phyloP scores from a whole-genome alignment of 2,888 invertebrate species.

The Malachius bipustulatus region DNA sequence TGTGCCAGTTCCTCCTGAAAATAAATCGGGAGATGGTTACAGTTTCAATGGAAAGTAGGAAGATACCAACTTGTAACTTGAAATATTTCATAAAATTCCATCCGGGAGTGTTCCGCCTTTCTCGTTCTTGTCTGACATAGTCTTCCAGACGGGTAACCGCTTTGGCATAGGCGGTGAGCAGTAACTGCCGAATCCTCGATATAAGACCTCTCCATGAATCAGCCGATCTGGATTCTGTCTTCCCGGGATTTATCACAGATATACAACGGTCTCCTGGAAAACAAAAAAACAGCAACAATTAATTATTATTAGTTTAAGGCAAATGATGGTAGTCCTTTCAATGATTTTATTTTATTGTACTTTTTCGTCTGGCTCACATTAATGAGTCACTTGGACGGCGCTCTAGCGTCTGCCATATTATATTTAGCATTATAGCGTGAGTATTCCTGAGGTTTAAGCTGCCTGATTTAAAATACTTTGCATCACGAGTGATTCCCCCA shows the following conservation, averaged over 20 bases:
- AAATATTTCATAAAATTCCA: constrained; percentile 96
- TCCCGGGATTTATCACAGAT: constrained; percentile 82
- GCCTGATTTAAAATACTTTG: too few species aligned
- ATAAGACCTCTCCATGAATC: constrained; percentile 86
- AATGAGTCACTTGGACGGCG: too few species aligned
- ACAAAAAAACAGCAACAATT: too few species aligned
- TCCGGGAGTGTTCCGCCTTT: constrained; percentile 75
- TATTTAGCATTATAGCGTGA: too few species aligned
- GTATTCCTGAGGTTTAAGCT: too few species aligned
- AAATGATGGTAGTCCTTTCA: too few species aligned
- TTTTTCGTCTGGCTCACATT: not conserved
- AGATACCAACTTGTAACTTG: constrained; percentile 77
- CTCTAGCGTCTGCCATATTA: too few species aligned
- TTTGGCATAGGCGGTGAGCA: constrained; percentile 77
- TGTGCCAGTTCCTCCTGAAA: constrained; percentile 88
- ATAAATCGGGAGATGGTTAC: too few species aligned
- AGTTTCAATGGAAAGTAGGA: too few species aligned
- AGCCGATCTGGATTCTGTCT: constrained; percentile 76
- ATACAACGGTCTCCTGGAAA: constrained; percentile 62
- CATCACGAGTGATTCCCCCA: too few species aligned
- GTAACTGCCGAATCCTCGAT: constrained; percentile 66
- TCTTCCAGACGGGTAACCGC: constrained; percentile 81
- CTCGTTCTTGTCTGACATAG: constrained; percentile 77
- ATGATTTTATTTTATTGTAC: too few species aligned
- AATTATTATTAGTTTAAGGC: too few species aligned